phyloP scores from a whole-genome alignment of 2,888 invertebrate species.

The Eupeodes luniger region DNA sequence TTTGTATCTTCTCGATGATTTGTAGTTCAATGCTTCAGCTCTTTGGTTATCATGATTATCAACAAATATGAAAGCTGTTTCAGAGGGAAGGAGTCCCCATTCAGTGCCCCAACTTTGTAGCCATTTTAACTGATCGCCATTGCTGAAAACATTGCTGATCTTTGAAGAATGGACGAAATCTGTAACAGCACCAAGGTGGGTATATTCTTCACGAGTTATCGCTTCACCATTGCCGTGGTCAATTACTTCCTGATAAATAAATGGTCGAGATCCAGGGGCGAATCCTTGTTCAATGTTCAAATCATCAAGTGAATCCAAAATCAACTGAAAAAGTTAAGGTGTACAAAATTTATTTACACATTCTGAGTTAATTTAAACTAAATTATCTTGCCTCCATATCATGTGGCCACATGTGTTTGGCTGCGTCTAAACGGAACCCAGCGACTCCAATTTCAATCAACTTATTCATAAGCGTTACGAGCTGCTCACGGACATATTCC shows the following conservation, averaged over 20 bases:
- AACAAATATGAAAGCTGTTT: constrained; percentile 89
- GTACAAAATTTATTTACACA: background rate
- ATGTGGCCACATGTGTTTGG: constrained; percentile 91
- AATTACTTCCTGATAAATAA: constrained; percentile 90
- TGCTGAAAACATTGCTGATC: constrained; percentile 85
- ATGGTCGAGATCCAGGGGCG: constrained; percentile 86
- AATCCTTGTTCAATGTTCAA: constrained; percentile 89
- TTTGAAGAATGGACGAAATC: constrained; percentile 86
- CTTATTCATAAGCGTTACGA: constrained; percentile 83
- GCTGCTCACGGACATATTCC: constrained; percentile 87
- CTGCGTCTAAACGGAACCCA: constrained; percentile 92
- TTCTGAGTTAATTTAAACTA: background rate
- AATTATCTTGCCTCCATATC: constrained; percentile 86
- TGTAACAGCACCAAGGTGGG: constrained; percentile 87
- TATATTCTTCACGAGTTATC: constrained; percentile 84
- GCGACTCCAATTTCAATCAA: constrained; percentile 89
- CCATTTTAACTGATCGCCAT: constrained; percentile 87
- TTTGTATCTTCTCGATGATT: constrained; percentile 86
- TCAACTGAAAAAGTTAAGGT: constrained; percentile 13
- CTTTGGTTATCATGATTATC: constrained; percentile 96
- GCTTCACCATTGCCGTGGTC: constrained; percentile 85
- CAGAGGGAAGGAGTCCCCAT: constrained; percentile 87
- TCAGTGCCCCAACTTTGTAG: constrained; percentile 87
- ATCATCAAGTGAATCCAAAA: constrained; percentile 85
- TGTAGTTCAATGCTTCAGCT: constrained; percentile 88